Percentiles rank a stretch among this genome's conserved stretches.
Evolutionary conservation across 2,113 vertebrate genomes (phyloP).

Genomic region (Nematolebias whitei): DNA sequence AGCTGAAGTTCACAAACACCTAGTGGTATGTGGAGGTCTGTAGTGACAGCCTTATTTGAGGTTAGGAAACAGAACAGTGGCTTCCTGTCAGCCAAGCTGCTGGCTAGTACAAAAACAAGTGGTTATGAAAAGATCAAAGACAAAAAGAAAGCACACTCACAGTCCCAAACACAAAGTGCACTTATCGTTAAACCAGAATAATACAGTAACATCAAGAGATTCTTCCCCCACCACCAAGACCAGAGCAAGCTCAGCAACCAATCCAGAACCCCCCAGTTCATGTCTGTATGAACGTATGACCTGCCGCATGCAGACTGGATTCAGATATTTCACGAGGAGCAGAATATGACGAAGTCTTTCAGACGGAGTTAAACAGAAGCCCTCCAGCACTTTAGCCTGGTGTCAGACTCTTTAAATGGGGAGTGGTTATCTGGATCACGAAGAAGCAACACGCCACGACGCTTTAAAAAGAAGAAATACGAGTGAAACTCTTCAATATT

Average conservation of each 20-base stretch:
- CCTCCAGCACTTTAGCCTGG: slow-evolving; percentile 2
- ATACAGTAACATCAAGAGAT: slow-evolving; percentile 40
- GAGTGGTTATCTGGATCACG: neutral
- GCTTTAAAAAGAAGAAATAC: neutral
- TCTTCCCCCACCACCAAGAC: neutral
- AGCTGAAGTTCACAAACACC: neutral
- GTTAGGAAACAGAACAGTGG: slow-evolving; percentile 25
- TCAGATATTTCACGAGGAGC: neutral
- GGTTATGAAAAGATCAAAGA: slow-evolving; percentile 27
- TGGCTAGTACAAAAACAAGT: slow-evolving; percentile 26
- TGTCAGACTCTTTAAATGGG: slow-evolving; percentile 9
- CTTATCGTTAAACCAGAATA: slow-evolving; percentile 42
- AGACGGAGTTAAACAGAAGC: neutral
- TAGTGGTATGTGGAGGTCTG: slow-evolving; percentile 3
- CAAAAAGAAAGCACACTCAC: slow-evolving; percentile 31
- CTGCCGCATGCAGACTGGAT: neutral
- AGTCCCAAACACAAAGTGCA: slow-evolving; percentile 45
- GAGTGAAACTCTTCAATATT: neutral
- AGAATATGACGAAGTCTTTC: neutral
- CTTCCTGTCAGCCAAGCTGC: neutral
- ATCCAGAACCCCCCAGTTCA: neutral
- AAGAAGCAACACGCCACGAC: neutral
- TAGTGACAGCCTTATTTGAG: neutral
- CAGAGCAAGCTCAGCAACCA: neutral
- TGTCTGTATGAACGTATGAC: neutral